phyloP scores from a whole-genome alignment of 2,797 vertebrate species.

The Gallirallus australis region DNA sequence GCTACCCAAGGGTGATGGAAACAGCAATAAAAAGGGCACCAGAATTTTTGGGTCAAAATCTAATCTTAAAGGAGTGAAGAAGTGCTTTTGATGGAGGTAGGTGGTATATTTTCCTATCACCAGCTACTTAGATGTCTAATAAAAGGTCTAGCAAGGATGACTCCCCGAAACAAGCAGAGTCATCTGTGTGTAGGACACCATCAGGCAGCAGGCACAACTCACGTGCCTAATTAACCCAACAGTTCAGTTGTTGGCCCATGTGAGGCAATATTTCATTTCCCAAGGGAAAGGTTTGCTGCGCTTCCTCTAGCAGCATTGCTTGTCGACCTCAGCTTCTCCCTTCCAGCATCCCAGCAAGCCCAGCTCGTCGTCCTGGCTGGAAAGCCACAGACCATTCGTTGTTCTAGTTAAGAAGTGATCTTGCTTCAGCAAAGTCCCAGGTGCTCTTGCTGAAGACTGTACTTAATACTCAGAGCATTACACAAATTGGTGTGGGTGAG shows the following conservation, averaged over 20 bases:
- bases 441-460: neutral
- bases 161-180: neutral
- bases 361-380: neutral
- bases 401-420: neutral
- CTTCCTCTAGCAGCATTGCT: neutral
- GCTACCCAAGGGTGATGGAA: neutral
- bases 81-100: neutral
- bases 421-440: neutral
- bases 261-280: neutral
- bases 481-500: neutral
- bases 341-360: neutral
- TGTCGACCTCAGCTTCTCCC: neutral
- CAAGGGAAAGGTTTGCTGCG: neutral
- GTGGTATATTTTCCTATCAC: neutral
- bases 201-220: neutral
- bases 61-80: neutral
- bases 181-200: neutral
- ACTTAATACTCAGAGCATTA: constrained; percentile 27
- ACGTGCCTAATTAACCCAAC: neutral
- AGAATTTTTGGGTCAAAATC: neutral
- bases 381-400: neutral
- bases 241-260: neutral
- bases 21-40: neutral
- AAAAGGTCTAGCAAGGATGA: neutral
- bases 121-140: neutral